A percentile compares a stretch with the other conserved stretches of the same genome.
These are phyloP conservation scores for Vireo altiloquus DNA, from an alignment of 2,113 vertebrate species.

Conservation along the genomic window DNA sequence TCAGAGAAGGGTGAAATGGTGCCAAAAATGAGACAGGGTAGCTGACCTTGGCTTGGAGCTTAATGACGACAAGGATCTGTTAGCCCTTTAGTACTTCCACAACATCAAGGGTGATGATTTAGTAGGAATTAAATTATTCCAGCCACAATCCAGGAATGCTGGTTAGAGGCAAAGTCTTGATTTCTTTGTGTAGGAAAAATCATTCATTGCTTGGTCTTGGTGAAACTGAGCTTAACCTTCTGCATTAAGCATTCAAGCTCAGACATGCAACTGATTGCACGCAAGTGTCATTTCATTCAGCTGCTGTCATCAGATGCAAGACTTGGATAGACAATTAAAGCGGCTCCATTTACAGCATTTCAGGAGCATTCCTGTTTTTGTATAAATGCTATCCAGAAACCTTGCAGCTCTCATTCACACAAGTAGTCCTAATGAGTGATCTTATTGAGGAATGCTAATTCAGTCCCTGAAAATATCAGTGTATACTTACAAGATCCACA, in stretches of 20 bases:
- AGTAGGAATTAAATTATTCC: background rate
- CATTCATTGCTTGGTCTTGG: background rate
- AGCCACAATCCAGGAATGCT: background rate
- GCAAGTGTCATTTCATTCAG: background rate
- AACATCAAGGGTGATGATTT: background rate
- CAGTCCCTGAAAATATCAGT: background rate
- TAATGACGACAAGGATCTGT: accelerated
- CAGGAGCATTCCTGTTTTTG: background rate
- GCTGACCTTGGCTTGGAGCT: background rate
- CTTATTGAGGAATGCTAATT: slow-evolving; percentile 3
- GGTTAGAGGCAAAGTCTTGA: background rate
- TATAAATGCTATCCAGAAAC: slow-evolving; percentile 1
- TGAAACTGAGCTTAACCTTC: background rate
- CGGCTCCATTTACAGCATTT: background rate
- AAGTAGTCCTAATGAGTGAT: background rate
- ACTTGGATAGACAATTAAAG: background rate
- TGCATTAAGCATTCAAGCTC: background rate
- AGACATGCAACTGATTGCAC: background rate
- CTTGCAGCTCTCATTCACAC: slow-evolving; percentile 3
- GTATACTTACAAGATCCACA: background rate
- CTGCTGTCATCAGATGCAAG: background rate
- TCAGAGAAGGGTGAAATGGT: background rate
- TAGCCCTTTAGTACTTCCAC: background rate
- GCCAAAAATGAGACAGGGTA: background rate
- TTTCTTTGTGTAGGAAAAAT: background rate